Evolutionary conservation across 2,888 invertebrate species (phyloP).

Genomic region (Chironomus riparius): DNA sequence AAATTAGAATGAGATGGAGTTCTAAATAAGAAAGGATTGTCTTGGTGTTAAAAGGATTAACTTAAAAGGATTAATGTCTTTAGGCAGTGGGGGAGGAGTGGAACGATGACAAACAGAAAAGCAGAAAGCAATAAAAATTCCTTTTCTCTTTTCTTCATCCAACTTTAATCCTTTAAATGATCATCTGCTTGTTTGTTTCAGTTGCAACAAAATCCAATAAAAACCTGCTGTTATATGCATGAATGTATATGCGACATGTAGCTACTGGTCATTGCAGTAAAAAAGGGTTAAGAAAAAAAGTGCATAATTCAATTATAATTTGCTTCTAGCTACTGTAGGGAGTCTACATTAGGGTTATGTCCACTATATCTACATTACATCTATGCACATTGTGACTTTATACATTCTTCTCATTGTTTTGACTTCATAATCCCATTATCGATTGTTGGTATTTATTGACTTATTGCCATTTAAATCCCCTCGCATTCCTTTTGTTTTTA

Average conservation of each 20-base stretch:
- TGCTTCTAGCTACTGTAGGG: constrained; percentile 7
- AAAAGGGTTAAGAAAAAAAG: constrained; percentile 17
- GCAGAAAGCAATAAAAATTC: constrained; percentile 8
- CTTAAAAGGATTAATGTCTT: constrained; percentile 18
- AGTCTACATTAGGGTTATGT: neutral
- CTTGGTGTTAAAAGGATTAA: constrained; percentile 23
- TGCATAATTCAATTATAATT: constrained; percentile 26
- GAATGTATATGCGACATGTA: neutral
- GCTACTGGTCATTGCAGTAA: neutral
- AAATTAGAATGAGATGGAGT: neutral
- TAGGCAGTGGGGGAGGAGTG: neutral
- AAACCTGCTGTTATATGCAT: constrained; percentile 25
- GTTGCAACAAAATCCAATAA: constrained; percentile 17
- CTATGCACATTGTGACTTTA: neutral
- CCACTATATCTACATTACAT: neutral
- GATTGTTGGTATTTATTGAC: constrained; percentile 26
- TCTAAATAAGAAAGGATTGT: neutral
- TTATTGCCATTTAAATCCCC: constrained; percentile 22
- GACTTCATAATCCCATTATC: constrained; percentile 27
- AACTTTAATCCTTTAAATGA: constrained; percentile 25
- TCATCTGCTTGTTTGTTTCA: constrained; percentile 13
- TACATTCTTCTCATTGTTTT: constrained; percentile 2
- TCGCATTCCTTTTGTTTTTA: neutral
- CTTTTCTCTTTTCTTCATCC: too few relatives aligned
- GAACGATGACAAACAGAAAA: neutral